These are phyloP conservation scores for Pinna nobilis DNA, from an alignment of 1,140 invertebrate species.

Conservation along the genomic window DNA sequence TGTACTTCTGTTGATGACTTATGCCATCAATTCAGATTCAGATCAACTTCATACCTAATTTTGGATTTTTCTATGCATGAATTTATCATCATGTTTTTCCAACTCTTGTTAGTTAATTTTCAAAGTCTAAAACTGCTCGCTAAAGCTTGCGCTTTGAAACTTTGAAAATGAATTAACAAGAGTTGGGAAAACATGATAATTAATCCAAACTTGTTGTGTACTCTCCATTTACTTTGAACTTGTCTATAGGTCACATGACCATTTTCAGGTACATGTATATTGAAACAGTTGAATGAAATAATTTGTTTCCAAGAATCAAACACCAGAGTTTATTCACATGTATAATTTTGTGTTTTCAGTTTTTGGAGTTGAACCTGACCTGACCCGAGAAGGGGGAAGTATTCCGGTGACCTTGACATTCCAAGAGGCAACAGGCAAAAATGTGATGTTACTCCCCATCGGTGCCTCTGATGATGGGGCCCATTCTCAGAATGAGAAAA, in stretches of 20 bases:
- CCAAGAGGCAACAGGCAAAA: slow-evolving; percentile 88
- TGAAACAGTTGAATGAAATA: neutral
- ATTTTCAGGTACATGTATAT: neutral
- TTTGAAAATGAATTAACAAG: too few species aligned
- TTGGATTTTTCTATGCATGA: too few species aligned
- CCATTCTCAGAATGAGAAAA: slow-evolving; percentile 98
- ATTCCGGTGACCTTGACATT: slow-evolving; percentile 96
- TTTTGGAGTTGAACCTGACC: slow-evolving; percentile 93
- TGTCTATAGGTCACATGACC: neutral
- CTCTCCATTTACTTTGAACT: too few species aligned
- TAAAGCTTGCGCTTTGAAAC: too few species aligned
- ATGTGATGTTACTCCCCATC: slow-evolving; percentile 91
- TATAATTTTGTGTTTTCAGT: slow-evolving; percentile 76
- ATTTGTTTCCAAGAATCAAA: neutral
- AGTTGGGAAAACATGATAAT: too few species aligned
- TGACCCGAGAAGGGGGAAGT: slow-evolving; percentile 96
- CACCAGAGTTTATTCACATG: neutral
- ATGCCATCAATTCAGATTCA: too few species aligned
- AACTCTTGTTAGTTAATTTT: too few species aligned
- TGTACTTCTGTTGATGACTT: too few species aligned
- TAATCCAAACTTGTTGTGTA: too few species aligned
- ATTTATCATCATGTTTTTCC: too few species aligned
- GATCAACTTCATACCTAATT: too few species aligned
- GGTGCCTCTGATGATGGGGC: slow-evolving; percentile 95
- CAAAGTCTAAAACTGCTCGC: too few species aligned